Conservation (phyloP, 2,113 vertebrate genomes). For the Noturus placidus region DNA sequence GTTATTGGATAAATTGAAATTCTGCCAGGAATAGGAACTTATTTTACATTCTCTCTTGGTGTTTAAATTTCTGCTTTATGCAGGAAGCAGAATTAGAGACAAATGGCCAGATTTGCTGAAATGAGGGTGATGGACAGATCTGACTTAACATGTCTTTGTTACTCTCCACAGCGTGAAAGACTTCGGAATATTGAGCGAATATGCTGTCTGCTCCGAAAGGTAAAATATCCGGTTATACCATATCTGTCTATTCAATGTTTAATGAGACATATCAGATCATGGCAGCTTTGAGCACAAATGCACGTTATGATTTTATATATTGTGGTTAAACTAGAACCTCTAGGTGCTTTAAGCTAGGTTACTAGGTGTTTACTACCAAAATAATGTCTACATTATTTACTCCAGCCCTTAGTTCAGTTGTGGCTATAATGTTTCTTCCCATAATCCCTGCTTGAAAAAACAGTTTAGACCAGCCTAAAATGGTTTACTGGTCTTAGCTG, state of each 20-base stretch:
- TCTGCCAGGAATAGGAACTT: not conserved
- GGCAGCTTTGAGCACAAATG: not conserved
- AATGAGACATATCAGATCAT: not conserved
- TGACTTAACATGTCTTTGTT: slow-evolving; percentile 31
- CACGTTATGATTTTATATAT: not conserved
- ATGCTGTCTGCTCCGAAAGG: slow-evolving; percentile 95
- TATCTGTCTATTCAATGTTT: not conserved
- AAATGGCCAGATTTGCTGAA: not conserved
- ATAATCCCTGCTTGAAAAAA: not conserved
- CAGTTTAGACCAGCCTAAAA: not conserved
- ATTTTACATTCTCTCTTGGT: not conserved
- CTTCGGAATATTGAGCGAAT: slow-evolving; percentile 96
- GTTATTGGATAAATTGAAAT: not conserved
- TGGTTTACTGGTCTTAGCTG: not conserved
- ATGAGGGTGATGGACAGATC: not conserved
- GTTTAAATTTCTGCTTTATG: not conserved
- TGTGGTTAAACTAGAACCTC: not conserved
- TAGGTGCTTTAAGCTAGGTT: not conserved
- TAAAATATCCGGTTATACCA: slow-evolving; percentile 61
- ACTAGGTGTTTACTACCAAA: not conserved
- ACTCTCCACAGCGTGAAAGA: slow-evolving; percentile 83
- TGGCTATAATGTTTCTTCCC: not conserved
- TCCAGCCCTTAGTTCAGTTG: not conserved
- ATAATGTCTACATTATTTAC: not conserved
- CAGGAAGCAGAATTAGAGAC: not conserved